These are phyloP conservation scores for Porites lutea DNA, from an alignment of 64 coral and sea anemone species.

Conservation along the genomic window DNA sequence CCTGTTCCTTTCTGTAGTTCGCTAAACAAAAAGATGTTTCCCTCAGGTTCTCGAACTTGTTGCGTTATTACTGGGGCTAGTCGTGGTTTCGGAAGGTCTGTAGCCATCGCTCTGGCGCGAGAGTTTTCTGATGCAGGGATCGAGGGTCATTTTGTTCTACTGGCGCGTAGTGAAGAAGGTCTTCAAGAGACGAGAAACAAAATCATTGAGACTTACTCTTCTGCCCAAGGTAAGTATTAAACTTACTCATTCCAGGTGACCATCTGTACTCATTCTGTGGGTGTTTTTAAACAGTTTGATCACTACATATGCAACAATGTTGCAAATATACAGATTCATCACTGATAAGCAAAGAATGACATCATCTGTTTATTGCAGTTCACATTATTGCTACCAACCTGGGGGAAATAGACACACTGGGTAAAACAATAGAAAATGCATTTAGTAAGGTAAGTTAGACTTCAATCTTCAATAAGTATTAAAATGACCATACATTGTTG, in stretches of 20 bases:
- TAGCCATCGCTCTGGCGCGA: constrained; percentile 43
- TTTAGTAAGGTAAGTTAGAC: constrained; percentile 19
- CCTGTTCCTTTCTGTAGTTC: neutral
- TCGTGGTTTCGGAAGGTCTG: constrained; percentile 61
- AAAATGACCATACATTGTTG: neutral
- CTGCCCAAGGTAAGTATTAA: constrained; percentile 33
- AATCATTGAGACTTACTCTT: constrained; percentile 26
- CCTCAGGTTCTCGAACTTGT: constrained; percentile 10
- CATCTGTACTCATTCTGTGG: too few species aligned
- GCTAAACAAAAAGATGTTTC: neutral
- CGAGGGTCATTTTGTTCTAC: constrained; percentile 34
- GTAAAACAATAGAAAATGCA: constrained; percentile 15
- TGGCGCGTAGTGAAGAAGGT: constrained; percentile 30
- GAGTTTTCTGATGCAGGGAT: constrained; percentile 5
- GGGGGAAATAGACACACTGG: constrained; percentile 22
- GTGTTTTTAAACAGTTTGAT: too few species aligned
- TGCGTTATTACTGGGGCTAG: constrained; percentile 80
- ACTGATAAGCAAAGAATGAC: too few species aligned
- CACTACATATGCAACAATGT: too few species aligned
- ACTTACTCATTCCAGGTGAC: neutral
- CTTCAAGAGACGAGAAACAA: constrained; percentile 48
- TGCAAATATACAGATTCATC: too few species aligned
- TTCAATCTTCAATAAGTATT: neutral
- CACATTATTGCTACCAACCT: constrained; percentile 18
- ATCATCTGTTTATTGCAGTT: neutral